phyloP scores from a whole-genome alignment of 1,140 invertebrate species.

The Camponotus pennsylvanicus region DNA sequence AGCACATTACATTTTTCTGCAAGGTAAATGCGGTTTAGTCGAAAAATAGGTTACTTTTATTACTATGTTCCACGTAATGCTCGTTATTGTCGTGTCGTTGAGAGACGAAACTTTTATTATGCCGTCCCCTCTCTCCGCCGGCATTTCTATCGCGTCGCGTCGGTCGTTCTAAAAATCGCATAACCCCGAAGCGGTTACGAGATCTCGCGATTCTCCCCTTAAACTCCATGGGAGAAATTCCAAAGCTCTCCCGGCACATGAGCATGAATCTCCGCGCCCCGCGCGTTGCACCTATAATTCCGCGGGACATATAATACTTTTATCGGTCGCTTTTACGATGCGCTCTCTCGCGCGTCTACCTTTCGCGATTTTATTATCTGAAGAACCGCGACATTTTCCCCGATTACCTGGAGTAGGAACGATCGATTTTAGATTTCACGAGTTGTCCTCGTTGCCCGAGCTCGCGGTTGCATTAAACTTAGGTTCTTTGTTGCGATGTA shows the following conservation, averaged over 20 bases:
- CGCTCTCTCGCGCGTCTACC: conserved; percentile 23
- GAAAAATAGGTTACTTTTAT: not conserved
- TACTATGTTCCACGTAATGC: not conserved
- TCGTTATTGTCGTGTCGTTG: conserved; percentile 37
- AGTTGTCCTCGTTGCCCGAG: conserved; percentile 16
- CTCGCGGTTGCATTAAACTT: conserved; percentile 5
- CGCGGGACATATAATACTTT: conserved; percentile 56
- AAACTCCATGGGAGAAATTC: conserved; percentile 49
- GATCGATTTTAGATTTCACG: conserved; percentile 58
- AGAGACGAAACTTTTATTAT: conserved; percentile 34
- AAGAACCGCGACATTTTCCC: conserved; percentile 49
- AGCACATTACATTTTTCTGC: too few species aligned
- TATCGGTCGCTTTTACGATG: conserved; percentile 63
- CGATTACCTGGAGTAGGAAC: conserved; percentile 47
- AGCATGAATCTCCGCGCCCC: conserved; percentile 37
- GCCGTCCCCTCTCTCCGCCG: not conserved
- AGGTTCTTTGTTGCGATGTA: conserved; percentile 7
- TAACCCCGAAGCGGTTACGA: conserved; percentile 33
- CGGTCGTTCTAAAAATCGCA: conserved; percentile 45
- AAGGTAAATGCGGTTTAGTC: not conserved
- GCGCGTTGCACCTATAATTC: conserved; percentile 41
- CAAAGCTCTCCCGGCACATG: conserved; percentile 3
- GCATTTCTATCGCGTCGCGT: not conserved
- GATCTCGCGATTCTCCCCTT: conserved; percentile 38
- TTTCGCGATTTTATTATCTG: conserved; percentile 62